Conservation (phyloP, 2,888 invertebrate species). For the Mythimna ferrago region DNA sequence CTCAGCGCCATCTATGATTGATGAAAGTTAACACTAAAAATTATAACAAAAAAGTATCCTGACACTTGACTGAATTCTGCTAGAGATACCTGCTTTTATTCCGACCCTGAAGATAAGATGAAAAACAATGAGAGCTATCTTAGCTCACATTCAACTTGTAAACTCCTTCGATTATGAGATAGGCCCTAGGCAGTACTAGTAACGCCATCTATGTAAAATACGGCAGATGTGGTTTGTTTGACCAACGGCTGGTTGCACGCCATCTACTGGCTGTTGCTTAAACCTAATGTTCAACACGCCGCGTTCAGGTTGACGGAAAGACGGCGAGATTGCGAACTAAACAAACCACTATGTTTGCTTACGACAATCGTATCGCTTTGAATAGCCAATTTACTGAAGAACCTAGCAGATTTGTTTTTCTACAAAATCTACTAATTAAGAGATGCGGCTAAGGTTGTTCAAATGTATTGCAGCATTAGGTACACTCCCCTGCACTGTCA, state of each 20-base stretch:
- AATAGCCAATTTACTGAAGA: neutral
- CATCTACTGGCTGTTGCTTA: neutral
- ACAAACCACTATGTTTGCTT: neutral
- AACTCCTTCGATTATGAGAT: neutral
- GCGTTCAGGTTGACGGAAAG: neutral
- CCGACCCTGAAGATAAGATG: neutral
- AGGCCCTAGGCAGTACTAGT: neutral
- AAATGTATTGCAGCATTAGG: neutral
- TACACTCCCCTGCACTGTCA: neutral
- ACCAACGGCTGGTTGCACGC: neutral
- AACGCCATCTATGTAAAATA: constrained; percentile 18
- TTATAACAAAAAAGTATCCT: too few species aligned
- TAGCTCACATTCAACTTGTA: neutral
- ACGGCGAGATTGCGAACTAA: neutral
- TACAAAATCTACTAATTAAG: neutral
- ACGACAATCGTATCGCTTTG: neutral
- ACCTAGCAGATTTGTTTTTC: neutral
- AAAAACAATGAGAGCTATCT: neutral
- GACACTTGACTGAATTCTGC: too few species aligned
- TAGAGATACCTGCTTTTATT: neutral
- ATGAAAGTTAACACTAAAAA: too few species aligned
- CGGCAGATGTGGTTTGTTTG: neutral
- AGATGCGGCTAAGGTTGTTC: neutral
- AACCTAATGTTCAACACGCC: neutral
- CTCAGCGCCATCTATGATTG: too few species aligned